These are phyloP conservation scores for Pseudopipra pipra DNA, from an alignment of 2,113 vertebrate genomes.

Conservation along the genomic window DNA sequence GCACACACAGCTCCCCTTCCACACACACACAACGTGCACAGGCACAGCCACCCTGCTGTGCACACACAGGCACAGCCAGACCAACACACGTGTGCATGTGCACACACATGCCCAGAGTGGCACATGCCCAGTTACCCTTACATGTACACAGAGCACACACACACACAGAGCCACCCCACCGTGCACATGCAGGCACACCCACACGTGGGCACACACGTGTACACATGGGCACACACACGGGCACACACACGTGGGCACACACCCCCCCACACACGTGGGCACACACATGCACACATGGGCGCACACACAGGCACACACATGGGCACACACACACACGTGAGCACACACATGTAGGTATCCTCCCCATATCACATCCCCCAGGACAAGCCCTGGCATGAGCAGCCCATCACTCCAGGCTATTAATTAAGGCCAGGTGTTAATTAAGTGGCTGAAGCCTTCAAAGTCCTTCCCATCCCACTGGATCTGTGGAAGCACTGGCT, in stretches of 20 bases:
- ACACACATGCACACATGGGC: too few species aligned
- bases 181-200: too few species aligned
- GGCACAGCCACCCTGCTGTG: not conserved
- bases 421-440: not conserved
- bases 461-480: not conserved
- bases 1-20: too few species aligned
- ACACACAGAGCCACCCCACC: too few species aligned
- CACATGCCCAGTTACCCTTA: not conserved
- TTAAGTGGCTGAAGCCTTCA: not conserved
- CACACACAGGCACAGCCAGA: not conserved
- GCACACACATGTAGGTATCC: not conserved
- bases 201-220: too few species aligned
- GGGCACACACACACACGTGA: too few species aligned
- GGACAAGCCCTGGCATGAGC: rapidly evolving
- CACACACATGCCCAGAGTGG: not conserved
- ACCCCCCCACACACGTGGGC: too few species aligned
- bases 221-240: too few species aligned
- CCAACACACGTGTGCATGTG: too few species aligned
- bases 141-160: not conserved
- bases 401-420: not conserved
- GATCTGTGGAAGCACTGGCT: not conserved
- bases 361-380: rapidly evolving
- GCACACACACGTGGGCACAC: not conserved
- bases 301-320: too few species aligned
- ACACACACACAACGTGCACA: rapidly evolving